These are phyloP conservation scores for Sepiola atlantica DNA, from an alignment of 2,888 invertebrate genomes.

Conservation along the genomic window DNA sequence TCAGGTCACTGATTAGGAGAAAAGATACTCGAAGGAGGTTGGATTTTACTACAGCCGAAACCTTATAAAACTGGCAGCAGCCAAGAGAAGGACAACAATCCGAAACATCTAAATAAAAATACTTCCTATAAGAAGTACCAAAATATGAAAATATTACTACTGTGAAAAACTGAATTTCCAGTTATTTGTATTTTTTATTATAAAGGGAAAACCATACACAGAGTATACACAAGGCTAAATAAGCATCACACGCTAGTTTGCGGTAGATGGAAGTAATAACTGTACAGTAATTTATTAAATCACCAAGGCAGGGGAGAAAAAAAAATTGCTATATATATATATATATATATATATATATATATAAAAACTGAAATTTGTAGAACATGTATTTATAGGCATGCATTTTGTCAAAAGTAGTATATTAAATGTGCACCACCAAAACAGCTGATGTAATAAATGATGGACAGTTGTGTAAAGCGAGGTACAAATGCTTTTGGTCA, in stretches of 20 bases:
- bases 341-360: too few species aligned
- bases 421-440: slow-evolving; percentile 45
- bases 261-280: neutral
- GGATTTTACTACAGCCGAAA: too few species aligned
- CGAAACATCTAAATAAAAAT: too few species aligned
- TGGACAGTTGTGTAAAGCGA: slow-evolving; percentile 44
- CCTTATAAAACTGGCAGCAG: too few species aligned
- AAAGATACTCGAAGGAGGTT: too few species aligned
- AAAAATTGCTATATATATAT: too few species aligned
- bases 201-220: neutral
- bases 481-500: slow-evolving; percentile 41
- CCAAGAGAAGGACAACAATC: too few species aligned
- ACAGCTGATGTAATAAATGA: slow-evolving; percentile 43
- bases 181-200: neutral
- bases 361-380: slow-evolving; percentile 22
- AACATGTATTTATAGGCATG: slow-evolving; percentile 44
- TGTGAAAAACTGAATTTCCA: neutral
- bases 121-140: too few species aligned
- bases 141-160: neutral
- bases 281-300: neutral
- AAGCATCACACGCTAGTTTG: neutral
- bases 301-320: neutral
- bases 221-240: neutral
- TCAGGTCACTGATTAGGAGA: too few species aligned
- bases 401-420: slow-evolving; percentile 42